Conservation (phyloP, 2,888 invertebrate genomes). For the Torymus aiolomorphi region DNA sequence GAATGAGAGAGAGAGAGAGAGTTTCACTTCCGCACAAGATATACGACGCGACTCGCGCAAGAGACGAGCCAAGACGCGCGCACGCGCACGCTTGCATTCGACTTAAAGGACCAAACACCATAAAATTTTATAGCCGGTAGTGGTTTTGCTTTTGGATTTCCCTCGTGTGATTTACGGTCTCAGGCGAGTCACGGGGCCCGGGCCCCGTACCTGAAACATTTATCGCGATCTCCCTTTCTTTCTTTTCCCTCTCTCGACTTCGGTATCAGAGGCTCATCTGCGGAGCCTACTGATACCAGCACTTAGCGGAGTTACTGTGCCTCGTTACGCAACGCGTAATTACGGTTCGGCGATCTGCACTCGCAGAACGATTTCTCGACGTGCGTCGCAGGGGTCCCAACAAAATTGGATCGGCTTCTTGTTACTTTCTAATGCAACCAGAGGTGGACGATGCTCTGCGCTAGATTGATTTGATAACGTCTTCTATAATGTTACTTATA, state of each 20-base stretch:
- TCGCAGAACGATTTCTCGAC: too few species aligned
- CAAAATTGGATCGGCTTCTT: conserved; percentile 10
- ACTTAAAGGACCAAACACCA: conserved; percentile 66
- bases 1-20: too few species aligned
- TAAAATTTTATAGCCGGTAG: conserved; percentile 73
- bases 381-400: conserved; percentile 5
- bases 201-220: too few species aligned
- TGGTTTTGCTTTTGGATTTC: conserved; percentile 71
- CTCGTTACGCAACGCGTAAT: too few species aligned
- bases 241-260: conserved; percentile 5
- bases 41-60: conserved; percentile 57
- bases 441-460: background rate
- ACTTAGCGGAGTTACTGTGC: too few species aligned
- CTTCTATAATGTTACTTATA: too few species aligned
- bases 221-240: too few species aligned
- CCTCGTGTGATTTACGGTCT: conserved; percentile 71
- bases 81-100: conserved; percentile 31
- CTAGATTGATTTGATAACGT: conserved; percentile 10
- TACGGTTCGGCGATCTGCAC: too few species aligned
- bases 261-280: too few species aligned
- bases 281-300: too few species aligned
- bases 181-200: conserved; percentile 55
- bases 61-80: conserved; percentile 48
- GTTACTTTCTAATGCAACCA: background rate
- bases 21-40: conserved; percentile 62